Evolutionary conservation across 2,888 invertebrate species (phyloP), one percentile per base, ranked within the genome.

Genomic region (Drosophila kuntzei): DNA sequence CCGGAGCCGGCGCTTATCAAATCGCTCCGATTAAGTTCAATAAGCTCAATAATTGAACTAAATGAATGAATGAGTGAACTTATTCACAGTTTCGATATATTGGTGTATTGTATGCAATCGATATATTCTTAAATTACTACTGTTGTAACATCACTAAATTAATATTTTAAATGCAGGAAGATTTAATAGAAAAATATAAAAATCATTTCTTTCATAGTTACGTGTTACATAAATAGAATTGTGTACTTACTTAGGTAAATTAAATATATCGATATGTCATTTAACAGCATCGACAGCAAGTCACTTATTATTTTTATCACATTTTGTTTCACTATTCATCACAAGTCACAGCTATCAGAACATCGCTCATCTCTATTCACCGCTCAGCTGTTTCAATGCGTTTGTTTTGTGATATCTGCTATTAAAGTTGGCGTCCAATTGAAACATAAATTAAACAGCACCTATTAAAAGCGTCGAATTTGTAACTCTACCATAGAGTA

Each of bases 361-460:
- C 5, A 22, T 2, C 2, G 29, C 2, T 3, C 63, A 54, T 58
- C 75, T 22, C 55, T 43, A 62, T n/a, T n/a, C 3, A 2, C 0
- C 2, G 20, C n/a, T 11, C 73, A 74, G 74, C 77, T 74, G 73
- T 46, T 71, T 44, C 0, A 92, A 99, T 98, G 91, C 99, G 95
- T 94, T 99, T 99, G 90, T 99, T 20, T 5, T 9, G n/a, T 36
- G 27, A 36, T 22, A 47, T 18, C 25, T 58, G 57, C 57, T 50
- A 2, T 39, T 39, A 14, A 20, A 49, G 1, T 67, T 62, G 11
- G 71, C 76, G 61, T 74, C 66, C 37, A n/a, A 51, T 39, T 43
- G 5, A 71, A 62, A 53, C 9, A 29, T 12, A 7, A 20, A 39
- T 18, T 29, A 34, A 22, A 8, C n/a, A 16, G 6, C 20, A 41